Conservation (phyloP, 1,140 invertebrate genomes). For the Neodiprion virginianus region DNA sequence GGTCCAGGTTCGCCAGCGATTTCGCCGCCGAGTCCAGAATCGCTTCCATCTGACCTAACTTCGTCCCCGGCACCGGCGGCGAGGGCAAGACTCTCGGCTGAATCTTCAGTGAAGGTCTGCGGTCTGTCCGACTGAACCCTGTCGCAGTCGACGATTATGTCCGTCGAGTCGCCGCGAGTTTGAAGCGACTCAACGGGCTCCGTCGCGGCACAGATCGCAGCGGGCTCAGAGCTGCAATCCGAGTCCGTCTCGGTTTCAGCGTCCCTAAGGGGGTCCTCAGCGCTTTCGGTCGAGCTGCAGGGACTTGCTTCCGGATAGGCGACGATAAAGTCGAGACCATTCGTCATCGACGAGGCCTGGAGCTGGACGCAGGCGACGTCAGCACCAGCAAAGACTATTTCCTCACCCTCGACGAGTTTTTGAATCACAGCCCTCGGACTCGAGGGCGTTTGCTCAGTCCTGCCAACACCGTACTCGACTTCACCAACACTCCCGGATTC, state of each 20-base stretch:
- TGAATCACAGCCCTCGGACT: conserved; percentile 23
- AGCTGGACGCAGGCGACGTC: background rate
- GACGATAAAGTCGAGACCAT: background rate
- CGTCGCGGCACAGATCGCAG: conserved; percentile 34
- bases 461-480: conserved; percentile 29
- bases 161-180: conserved; percentile 30
- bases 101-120: conserved; percentile 57
- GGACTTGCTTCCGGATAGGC: background rate
- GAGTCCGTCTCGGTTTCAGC: conserved; percentile 48
- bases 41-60: conserved; percentile 78
- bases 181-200: conserved; percentile 17
- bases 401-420: conserved; percentile 36
- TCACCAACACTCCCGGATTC: background rate
- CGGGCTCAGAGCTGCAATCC: conserved; percentile 47
- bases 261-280: background rate
- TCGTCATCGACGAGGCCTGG: background rate
- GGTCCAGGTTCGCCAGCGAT: conserved; percentile 62
- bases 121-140: conserved; percentile 50
- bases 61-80: conserved; percentile 55
- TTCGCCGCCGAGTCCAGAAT: conserved; percentile 78
- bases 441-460: background rate
- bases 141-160: conserved; percentile 39
- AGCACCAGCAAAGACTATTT: conserved; percentile 31
- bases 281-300: background rate
- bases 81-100: conserved; percentile 54